Evolutionary conservation across 1,140 invertebrate genomes (phyloP), one percentile per base, ranked within the genome.

Genomic region (Hylaeus volcanicus): DNA sequence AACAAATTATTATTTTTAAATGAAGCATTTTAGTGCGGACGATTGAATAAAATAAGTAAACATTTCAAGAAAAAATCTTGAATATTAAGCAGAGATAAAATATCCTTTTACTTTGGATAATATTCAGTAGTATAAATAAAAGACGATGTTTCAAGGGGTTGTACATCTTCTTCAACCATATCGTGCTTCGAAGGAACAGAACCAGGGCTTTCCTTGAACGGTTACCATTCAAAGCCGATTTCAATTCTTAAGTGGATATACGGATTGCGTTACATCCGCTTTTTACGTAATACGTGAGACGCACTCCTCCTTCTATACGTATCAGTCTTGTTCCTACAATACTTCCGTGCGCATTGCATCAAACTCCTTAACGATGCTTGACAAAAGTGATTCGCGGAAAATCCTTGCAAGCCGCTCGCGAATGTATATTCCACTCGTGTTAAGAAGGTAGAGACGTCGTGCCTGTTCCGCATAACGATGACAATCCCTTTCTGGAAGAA

Each of bases 341-440:
- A 48, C 70, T 74, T 73, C 58, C 66, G 58, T 48, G 26, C 43
- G 26, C 37, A 66, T 45, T 43, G 63, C 56, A 73, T 26, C 76
- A 76, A 84, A 76, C 84, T 71, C 81, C 51, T 81, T 79, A 81
- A 84, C 70, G n/a, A 63, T 53, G 53, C 61, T 74, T 71, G 63
- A 72, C 79, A 64, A 41, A 70, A 83, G 60, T 84, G 61, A 41
- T 56, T 73, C 11, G 3, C 15, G 12, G 39, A 8, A 48, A 39
- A 48, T 39, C 74, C 37, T 6, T 37, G 37, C 2, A 43, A 12
- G 37, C 4, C 15, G 12, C 26, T 1, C 26, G 8, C n/a, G 8
- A 8, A 51, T 3, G 26, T 11, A 51, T 51, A 45, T 0, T 14
- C 48, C n/a, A 26, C 9, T 37, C 12, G 41, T 58, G 11, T 48